Evolutionary conservation across 2,113 vertebrate species (phyloP), one percentile per base, ranked within the genome.

Genomic region (Anoplopoma fimbria): DNA sequence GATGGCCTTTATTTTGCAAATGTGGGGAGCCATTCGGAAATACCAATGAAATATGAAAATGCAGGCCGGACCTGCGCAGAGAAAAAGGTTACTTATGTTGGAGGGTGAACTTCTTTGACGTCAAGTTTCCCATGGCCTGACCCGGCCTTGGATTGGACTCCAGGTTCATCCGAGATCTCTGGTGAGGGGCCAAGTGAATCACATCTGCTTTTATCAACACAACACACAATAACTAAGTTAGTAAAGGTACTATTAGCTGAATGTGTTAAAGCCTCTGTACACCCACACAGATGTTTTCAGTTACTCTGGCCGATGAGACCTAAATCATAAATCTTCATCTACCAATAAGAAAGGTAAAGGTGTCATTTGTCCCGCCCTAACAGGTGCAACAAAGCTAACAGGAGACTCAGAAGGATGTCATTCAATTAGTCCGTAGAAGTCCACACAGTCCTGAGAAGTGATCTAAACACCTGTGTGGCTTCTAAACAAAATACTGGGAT

Each of bases 1-100:
- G 93, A 94, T 94, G 94, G 93, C 92, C 93, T 95, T 94, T 94
- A 94, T 95, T 93, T 92, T 93, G 90, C 86, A 90, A 93, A 91
- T 89, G 88, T 85, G 77, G 91, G 91, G 92, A 94, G 90, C 89
- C 90, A 91, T 93, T 85, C 90, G 89, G 94, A 95, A 95, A 94
- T 95, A 94, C 94, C 94, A 92, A 42, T 33, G 83, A 91, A 94
- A 91, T 92, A 93, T 93, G 93, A 94, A 94, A 93, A 92, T 88
- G 90, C 84, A 75, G 69, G 62, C 85, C 87, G 77, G 85, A 80
- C 38, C 62, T 70, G 68, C 75, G 81, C 85, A 75, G 64, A 75
- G 74, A 75, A 75, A 69, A 81, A 87, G 90, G 90, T 85, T 90
- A 84, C 88, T 86, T 88, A 82, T 89, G 89, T 87, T 77, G 67